Conservation (phyloP, 2,888 invertebrate species). For the Lingula anatina region DNA sequence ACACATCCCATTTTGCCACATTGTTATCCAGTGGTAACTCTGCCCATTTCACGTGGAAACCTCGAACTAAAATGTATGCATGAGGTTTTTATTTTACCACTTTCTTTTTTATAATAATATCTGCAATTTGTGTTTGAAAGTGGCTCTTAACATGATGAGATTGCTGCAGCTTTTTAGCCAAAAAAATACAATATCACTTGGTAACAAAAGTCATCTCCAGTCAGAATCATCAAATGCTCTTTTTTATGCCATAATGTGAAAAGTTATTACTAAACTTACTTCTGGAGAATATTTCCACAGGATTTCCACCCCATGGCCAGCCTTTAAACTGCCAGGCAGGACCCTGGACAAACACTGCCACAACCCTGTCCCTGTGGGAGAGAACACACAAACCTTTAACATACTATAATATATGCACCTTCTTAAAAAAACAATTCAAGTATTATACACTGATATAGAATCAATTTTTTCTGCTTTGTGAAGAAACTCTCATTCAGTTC, state of each 20-base stretch:
- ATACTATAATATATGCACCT: background rate
- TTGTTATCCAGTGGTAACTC: conserved; percentile 93
- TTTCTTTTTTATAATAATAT: background rate
- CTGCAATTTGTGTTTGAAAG: too few species aligned
- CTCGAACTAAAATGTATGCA: conserved; percentile 79
- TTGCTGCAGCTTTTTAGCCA: too few species aligned
- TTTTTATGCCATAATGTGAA: too few species aligned
- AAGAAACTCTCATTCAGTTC: too few species aligned
- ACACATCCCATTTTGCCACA: conserved; percentile 95
- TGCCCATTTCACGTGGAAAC: conserved; percentile 94
- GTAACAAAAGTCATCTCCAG: too few species aligned
- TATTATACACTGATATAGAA: background rate
- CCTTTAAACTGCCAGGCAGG: conserved; percentile 99
- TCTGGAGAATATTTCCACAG: conserved; percentile 95
- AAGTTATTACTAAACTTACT: too few species aligned
- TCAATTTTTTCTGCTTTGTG: too few species aligned
- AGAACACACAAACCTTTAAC: background rate
- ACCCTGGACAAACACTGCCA: conserved; percentile 97
- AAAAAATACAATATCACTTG: too few species aligned
- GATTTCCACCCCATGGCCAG: conserved; percentile 98
- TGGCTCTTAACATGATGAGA: too few species aligned
- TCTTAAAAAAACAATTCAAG: background rate
- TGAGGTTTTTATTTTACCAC: too few species aligned
- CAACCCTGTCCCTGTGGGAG: conserved; percentile 72
- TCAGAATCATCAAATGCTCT: too few species aligned